These are phyloP conservation scores for Leptodactylus fallax DNA, from an alignment of 2,797 vertebrate genomes.

Conservation along the genomic window DNA sequence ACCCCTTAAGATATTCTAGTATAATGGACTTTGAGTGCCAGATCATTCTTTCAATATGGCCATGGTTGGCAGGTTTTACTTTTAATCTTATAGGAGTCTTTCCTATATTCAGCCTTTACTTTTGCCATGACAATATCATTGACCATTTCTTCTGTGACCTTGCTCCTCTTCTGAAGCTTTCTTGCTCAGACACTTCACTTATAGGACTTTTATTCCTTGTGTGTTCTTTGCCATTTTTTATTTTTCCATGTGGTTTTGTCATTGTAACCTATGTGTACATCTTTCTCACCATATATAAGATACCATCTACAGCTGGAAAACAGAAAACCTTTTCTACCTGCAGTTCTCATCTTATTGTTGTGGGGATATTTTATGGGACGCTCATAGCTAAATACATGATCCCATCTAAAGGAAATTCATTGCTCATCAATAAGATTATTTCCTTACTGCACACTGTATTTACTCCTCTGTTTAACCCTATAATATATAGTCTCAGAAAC, in stretches of 20 bases:
- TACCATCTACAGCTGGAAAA: not conserved
- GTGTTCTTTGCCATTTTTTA: constrained; percentile 22
- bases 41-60: not conserved
- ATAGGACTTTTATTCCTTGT: not conserved
- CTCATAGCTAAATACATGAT: constrained; percentile 51
- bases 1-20: constrained; percentile 11
- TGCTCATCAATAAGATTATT: not conserved
- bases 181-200: constrained; percentile 22
- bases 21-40: constrained; percentile 3
- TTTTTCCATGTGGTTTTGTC: constrained; percentile 31
- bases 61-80: constrained; percentile 27
- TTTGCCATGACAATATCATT: constrained; percentile 32
- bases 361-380: constrained; percentile 65
- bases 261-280: not conserved
- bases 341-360: constrained; percentile 66
- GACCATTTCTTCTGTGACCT: constrained; percentile 41
- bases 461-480: constrained; percentile 23
- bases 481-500: constrained; percentile 29
- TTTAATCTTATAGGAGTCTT: not conserved
- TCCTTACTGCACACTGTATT: not conserved
- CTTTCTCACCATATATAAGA: not conserved
- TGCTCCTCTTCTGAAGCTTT: constrained; percentile 22
- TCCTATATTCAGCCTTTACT: not conserved
- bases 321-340: constrained; percentile 70
- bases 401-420: not conserved